Percentiles rank a stretch among this genome's conserved stretches.
Evolutionary conservation across 64 coral and sea anemone species (phyloP).

Genomic region (Montipora efflorescens): DNA sequence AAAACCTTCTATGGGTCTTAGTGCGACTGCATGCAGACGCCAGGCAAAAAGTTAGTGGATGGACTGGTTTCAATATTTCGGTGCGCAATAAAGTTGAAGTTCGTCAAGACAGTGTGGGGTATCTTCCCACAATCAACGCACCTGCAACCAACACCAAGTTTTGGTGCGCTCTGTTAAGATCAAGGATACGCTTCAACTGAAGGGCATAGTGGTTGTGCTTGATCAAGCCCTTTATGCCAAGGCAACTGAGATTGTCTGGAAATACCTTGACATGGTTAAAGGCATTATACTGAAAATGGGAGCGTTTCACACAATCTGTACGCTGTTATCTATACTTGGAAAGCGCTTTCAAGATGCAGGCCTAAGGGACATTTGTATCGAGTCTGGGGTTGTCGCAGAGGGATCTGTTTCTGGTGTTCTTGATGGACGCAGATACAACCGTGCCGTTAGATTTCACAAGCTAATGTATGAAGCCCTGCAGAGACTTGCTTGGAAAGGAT

Average conservation of each 20-base stretch:
- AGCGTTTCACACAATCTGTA: no score
- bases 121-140: neutral
- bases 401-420: slow-evolving; percentile 50
- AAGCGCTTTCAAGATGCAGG: no score
- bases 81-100: neutral
- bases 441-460: slow-evolving; percentile 58
- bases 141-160: neutral
- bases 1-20: slow-evolving; percentile 68
- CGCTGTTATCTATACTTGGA: no score
- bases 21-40: slow-evolving; percentile 10
- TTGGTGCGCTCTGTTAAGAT: neutral
- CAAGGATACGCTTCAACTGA: neutral
- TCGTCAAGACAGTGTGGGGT: neutral
- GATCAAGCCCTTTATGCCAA: no score
- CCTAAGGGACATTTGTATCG: slow-evolving; percentile 37
- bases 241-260: no score
- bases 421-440: slow-evolving; percentile 55
- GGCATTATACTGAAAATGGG: no score
- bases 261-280: no score
- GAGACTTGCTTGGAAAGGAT: slow-evolving; percentile 20
- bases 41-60: neutral
- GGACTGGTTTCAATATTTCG: neutral
- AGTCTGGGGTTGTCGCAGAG: slow-evolving; percentile 33
- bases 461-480: slow-evolving; percentile 53
- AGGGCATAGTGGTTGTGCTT: neutral